Base-by-base conservation (phyloP, 2,888 invertebrate species). In the Galeopsomyia nigrocyanea region DNA sequence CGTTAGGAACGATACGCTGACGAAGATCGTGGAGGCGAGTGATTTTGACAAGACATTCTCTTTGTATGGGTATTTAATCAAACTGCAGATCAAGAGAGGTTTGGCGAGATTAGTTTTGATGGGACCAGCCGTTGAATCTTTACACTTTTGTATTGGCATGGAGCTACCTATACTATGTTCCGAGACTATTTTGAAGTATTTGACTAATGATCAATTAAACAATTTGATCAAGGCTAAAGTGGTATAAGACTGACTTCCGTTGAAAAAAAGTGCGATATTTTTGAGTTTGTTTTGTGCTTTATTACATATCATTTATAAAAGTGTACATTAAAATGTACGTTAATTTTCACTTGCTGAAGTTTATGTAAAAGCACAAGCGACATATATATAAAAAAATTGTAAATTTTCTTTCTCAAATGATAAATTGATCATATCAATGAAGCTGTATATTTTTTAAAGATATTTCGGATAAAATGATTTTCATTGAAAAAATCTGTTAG, bases 31-130 rank as follows among this genome's bases (percentile, higher is more conserved):
- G 9, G n/a, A 31, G 2, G 62, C 69, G 3, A 49, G 13, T 16
- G 57, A 63, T n/a, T 63, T 62, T 31, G 51, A 56, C 26, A 69
- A 62, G 17, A 26, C 6, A 3, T 69, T 56, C 62, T 21, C 31
- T 9, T 31, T 57, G 17, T 69, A 69, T 19, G 69, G 69, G 9
- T 69, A 62, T 56, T 17, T 69, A n/a, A 57, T 69, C 14, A 69
- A 55, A 16, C 22, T 69, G 21, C 69, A 69, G 49, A 26, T 62
- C 3, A 63, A 49, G 17, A 69, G 31, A 31, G 69, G 69, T 56
- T n/a, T 55, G 1, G 49, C 19, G 0, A 62, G 69, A 56, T 19
- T 47, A 50, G 31, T 39, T 3, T 46, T 69, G 19, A 31, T 69
- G 49, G 55, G 31, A 47, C 56, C 56, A 3, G 55, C 69, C n/a